Conservation (phyloP, 1,140 invertebrate genomes). For the Cyclargus thomasi region DNA sequence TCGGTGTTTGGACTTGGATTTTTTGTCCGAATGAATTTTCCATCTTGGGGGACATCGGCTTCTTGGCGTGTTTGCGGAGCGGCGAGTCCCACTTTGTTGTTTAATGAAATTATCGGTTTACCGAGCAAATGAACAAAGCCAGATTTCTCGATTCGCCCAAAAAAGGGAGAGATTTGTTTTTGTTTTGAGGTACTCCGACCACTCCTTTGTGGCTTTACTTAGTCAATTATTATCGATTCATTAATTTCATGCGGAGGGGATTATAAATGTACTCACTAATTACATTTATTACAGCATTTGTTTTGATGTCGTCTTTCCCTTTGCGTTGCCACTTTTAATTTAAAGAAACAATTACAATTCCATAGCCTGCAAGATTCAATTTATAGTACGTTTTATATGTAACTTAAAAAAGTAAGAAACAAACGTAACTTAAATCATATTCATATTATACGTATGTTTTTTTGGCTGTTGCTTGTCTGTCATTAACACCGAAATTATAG, state of each 20-base stretch:
- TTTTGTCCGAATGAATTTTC: slow-evolving; percentile 69
- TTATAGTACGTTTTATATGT: too few species aligned
- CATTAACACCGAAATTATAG: too few species aligned
- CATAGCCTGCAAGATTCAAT: too few species aligned
- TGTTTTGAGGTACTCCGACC: slow-evolving; percentile 60
- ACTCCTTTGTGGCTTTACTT: slow-evolving; percentile 69
- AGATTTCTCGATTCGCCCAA: slow-evolving; percentile 67
- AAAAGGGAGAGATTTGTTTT: slow-evolving; percentile 68
- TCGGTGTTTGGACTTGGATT: slow-evolving; percentile 54
- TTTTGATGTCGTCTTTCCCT: neutral
- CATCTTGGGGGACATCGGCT: slow-evolving; percentile 71
- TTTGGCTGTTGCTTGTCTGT: too few species aligned
- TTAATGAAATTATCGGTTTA: slow-evolving; percentile 76
- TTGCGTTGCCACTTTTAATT: neutral
- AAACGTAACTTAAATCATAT: too few species aligned
- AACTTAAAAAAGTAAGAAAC: too few species aligned
- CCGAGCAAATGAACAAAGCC: slow-evolving; percentile 74
- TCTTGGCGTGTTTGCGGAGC: slow-evolving; percentile 69
- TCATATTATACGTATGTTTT: too few species aligned
- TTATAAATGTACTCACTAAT: slow-evolving; percentile 36
- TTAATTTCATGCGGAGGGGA: slow-evolving; percentile 65
- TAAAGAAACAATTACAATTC: too few species aligned
- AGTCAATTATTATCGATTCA: slow-evolving; percentile 74
- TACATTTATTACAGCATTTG: slow-evolving; percentile 2
- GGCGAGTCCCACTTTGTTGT: slow-evolving; percentile 69